These are phyloP conservation scores for Gallinago nigripennis DNA, from an alignment of 2,797 vertebrate genomes.

Conservation along the genomic window DNA sequence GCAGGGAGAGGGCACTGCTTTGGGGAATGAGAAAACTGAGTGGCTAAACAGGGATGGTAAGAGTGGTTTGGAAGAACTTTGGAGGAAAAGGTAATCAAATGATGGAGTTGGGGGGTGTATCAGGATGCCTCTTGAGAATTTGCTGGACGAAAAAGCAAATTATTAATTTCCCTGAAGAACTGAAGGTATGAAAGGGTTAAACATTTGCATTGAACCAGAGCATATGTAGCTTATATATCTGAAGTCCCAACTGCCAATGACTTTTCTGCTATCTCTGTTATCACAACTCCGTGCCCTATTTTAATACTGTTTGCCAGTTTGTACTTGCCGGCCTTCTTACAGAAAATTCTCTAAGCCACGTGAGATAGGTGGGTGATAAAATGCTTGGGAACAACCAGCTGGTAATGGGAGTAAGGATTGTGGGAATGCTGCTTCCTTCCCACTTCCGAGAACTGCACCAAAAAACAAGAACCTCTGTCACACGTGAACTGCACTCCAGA, in stretches of 20 bases:
- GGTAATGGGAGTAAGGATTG: not conserved
- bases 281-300: rapidly evolving
- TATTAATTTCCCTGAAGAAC: not conserved
- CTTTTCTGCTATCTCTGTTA: not conserved
- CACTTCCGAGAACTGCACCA: not conserved
- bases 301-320: not conserved
- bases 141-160: not conserved
- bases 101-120: not conserved
- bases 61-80: not conserved
- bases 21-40: not conserved
- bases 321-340: not conserved
- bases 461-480: not conserved
- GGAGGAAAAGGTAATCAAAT: no score
- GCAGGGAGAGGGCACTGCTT: not conserved
- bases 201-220: not conserved
- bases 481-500: not conserved
- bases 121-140: not conserved
- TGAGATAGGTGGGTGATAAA: not conserved
- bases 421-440: not conserved
- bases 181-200: not conserved
- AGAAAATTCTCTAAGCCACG: not conserved
- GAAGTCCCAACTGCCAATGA: not conserved
- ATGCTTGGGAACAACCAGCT: not conserved
- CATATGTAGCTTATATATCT: rapidly evolving
- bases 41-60: not conserved